phyloP scores from a whole-genome alignment of 2,113 vertebrate genomes.

The Rattus rattus region DNA sequence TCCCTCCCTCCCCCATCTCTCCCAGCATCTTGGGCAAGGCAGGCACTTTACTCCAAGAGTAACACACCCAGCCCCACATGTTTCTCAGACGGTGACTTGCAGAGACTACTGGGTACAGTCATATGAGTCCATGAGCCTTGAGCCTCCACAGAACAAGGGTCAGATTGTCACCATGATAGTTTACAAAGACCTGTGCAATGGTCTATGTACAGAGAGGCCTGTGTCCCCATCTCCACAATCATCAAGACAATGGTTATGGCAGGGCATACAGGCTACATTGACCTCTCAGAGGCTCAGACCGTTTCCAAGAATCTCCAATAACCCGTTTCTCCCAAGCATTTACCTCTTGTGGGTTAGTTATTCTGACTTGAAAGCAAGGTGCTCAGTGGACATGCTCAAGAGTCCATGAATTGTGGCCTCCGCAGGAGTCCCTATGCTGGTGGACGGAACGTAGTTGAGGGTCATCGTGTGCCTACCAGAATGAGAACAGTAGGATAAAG shows the following conservation, averaged over 20 bases:
- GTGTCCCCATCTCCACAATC: fast-evolving
- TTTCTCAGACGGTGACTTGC: background rate
- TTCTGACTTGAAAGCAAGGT: background rate
- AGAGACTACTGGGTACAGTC: background rate
- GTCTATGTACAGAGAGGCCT: no score
- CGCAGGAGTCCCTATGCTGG: fast-evolving
- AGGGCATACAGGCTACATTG: fast-evolving
- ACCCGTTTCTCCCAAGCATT: background rate
- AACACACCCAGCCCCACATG: no score
- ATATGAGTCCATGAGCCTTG: background rate
- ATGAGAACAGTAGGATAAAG: fast-evolving
- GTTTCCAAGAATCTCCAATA: background rate
- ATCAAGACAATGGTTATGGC: background rate
- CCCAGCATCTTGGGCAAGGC: background rate
- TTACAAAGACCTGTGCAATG: background rate
- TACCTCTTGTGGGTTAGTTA: background rate
- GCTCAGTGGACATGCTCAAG: background rate
- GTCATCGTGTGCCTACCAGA: fast-evolving
- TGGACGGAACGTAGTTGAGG: background rate
- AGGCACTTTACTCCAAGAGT: background rate
- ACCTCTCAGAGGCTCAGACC: background rate
- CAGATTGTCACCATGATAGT: background rate
- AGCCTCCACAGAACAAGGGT: background rate
- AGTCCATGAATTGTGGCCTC: background rate
- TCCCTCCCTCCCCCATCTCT: no score